Base-by-base conservation (phyloP, 2,888 invertebrate genomes). In the Uropetala carovei region DNA sequence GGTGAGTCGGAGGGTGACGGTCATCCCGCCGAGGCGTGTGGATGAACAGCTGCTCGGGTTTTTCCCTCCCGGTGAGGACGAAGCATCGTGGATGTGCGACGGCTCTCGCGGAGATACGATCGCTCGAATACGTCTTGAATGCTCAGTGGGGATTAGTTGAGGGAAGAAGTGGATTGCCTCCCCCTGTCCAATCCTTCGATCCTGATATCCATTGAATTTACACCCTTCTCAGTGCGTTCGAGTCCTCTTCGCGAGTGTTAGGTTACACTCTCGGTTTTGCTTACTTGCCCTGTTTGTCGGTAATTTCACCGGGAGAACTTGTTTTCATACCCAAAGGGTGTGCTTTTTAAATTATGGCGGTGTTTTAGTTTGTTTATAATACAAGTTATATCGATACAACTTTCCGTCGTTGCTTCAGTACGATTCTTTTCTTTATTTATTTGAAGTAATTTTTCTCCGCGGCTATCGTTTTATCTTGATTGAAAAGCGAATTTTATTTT, bases 1-100 rank as follows among this genome's bases (percentile, higher is more conserved):
- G 13, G 13, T 68, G 9, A 64, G 89, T 64, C 43, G 89, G 75
- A 75, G 75, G 75, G 75, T 75, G 75, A 75, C 75, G 75, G 75
- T 75, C 75, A 75, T 75, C 75, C 27, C 75, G 27, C 43, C 3
- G 43, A 43, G 43, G 43, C 43, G 43, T 43, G 22, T 75, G 75
- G 68, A 68, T 68, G 68, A 18, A 18, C 18, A 13, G 68, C n/a
- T 18, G 68, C 68, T 22, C 18, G n/a, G 64, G 68, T 18, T 14
- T 64, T n/a, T 64, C 64, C n/a, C 64, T 64, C 14, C 18, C 64
- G 68, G 18, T 4, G n/a, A n/a, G 68, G 18, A 22, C 13, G 18
- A 75, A 18, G 75, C 68, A 13, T 27, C 75, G 27, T 75, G 27
- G 27, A 75, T 75, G 75, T 75, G 75, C 75, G 75, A 75, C 75